These are phyloP conservation scores for Ciconia nigra DNA, from an alignment of 2,797 vertebrate species.

Conservation along the genomic window DNA sequence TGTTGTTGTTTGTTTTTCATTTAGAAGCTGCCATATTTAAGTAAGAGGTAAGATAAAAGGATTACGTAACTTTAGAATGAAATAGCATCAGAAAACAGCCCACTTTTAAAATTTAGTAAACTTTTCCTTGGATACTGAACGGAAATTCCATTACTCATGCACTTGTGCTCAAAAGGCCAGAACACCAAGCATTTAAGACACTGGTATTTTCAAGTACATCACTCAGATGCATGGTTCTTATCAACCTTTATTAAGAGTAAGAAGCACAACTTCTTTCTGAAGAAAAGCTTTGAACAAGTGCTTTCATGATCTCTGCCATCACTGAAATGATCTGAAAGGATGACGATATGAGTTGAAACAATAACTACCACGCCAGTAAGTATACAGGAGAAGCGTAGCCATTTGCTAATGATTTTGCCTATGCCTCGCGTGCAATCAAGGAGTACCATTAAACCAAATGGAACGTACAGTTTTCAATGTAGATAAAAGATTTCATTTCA, in stretches of 20 bases:
- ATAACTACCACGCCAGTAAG: background rate
- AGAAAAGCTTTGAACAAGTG: background rate
- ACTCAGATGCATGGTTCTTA: background rate
- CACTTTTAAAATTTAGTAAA: background rate
- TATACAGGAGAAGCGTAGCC: background rate
- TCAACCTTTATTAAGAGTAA: background rate
- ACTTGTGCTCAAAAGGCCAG: background rate
- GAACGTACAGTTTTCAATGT: background rate
- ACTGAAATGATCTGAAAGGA: background rate
- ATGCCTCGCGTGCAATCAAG: background rate
- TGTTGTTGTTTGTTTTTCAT: background rate
- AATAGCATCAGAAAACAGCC: background rate
- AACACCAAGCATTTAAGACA: fast-evolving
- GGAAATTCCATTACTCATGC: background rate
- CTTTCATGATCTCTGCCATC: background rate
- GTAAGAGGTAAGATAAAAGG: background rate
- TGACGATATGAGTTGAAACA: background rate
- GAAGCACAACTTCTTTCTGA: background rate
- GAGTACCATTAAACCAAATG: background rate
- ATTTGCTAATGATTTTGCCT: background rate
- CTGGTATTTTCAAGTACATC: background rate
- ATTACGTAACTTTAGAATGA: background rate
- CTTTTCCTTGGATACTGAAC: background rate
- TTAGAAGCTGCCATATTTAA: background rate
- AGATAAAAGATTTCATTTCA: background rate